Percentiles rank a stretch among this genome's conserved stretches.
phyloP scores from a whole-genome alignment of 2,888 invertebrate species.

The Platypus cylindrus region DNA sequence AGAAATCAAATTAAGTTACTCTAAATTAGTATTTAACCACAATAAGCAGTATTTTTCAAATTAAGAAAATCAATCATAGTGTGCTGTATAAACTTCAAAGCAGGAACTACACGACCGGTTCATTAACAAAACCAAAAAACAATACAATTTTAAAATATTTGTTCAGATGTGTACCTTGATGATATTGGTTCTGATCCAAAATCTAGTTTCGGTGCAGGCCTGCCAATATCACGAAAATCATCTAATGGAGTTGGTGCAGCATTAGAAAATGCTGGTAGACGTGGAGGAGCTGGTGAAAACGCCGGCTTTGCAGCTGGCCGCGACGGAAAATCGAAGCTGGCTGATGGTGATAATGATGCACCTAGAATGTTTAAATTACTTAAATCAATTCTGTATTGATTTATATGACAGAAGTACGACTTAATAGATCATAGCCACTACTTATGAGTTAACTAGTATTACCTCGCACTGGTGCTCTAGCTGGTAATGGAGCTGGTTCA shows the following conservation, averaged over 20 bases:
- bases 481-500: conserved; percentile 14
- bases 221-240: conserved; percentile 24
- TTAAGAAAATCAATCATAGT: no score
- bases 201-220: conserved; percentile 21
- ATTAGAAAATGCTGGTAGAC: conserved; percentile 20
- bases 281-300: conserved; percentile 24
- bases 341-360: background rate
- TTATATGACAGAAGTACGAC: background rate
- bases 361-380: background rate
- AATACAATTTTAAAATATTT: conserved; percentile 1
- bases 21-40: no score
- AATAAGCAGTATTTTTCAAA: no score
- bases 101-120: no score
- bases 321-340: conserved; percentile 25
- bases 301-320: conserved; percentile 24
- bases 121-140: no score
- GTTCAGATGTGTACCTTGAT: background rate
- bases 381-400: background rate
- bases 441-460: no score
- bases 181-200: conserved; percentile 1
- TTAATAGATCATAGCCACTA: no score
- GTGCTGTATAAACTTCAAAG: no score
- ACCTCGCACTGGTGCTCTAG: no score
- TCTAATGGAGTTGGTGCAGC: conserved; percentile 22
- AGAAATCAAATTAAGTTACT: no score